Percentiles rank a stretch among this genome's conserved stretches.
phyloP scores from a whole-genome alignment of 2,888 invertebrate genomes.

The Drosophila mimica region DNA sequence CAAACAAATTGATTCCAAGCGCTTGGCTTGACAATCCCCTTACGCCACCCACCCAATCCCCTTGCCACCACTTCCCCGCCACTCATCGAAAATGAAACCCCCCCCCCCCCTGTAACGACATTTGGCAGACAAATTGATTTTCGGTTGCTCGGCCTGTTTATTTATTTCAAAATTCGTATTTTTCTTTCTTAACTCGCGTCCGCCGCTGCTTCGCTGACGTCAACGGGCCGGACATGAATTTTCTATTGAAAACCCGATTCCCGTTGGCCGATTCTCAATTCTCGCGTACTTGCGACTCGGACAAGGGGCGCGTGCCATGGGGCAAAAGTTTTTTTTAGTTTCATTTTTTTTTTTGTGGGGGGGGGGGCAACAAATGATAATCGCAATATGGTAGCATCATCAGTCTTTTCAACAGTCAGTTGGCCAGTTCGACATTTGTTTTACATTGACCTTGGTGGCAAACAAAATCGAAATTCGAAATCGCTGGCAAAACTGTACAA shows the following conservation, averaged over 20 bases:
- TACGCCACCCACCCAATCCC: too few relatives aligned
- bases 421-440: slow-evolving; percentile 25
- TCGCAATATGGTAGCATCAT: slow-evolving; percentile 20
- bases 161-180: slow-evolving; percentile 60
- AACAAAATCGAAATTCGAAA: slow-evolving; percentile 37
- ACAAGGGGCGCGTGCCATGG: slow-evolving; percentile 53
- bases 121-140: slow-evolving; percentile 58
- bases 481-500: slow-evolving; percentile 4
- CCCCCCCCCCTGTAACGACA: slow-evolving; percentile 26
- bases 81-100: background rate
- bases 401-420: slow-evolving; percentile 25
- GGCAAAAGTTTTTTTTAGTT: slow-evolving; percentile 6
- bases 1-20: slow-evolving; percentile 42
- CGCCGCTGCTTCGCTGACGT: slow-evolving; percentile 46
- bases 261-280: background rate
- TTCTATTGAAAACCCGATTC: background rate
- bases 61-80: background rate
- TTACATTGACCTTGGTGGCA: slow-evolving; percentile 46
- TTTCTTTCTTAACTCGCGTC: slow-evolving; percentile 40
- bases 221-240: slow-evolving; percentile 45
- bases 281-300: slow-evolving; percentile 8
- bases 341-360: background rate
- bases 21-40: slow-evolving; percentile 6
- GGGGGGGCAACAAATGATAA: slow-evolving; percentile 17
- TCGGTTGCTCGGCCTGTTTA: slow-evolving; percentile 40